Evolutionary conservation across 2,797 vertebrate species (phyloP).

Genomic region (Phataginus tricuspis): DNA sequence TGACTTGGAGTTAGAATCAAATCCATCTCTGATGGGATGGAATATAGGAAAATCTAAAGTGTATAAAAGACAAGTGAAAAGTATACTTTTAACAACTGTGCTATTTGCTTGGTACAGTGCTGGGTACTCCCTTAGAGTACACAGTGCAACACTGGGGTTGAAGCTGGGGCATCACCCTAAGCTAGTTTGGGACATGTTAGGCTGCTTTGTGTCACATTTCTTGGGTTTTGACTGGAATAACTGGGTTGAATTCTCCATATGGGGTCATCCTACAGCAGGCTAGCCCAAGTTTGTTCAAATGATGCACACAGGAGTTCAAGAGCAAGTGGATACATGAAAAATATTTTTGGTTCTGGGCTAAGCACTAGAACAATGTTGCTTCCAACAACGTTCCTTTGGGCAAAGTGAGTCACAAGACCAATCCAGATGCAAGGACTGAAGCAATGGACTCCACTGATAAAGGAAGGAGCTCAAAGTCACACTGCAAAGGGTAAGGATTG

Average conservation of each 20-base stretch:
- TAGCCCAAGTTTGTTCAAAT: neutral
- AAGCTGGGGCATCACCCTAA: neutral
- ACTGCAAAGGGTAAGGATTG: neutral
- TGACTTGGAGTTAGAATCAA: neutral
- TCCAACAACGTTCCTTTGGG: neutral
- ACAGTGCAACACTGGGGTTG: neutral
- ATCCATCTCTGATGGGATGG: neutral
- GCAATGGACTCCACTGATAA: neutral
- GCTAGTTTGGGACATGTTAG: neutral
- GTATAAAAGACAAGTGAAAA: neutral
- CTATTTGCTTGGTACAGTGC: neutral
- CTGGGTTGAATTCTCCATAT: neutral
- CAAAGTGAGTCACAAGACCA: neutral
- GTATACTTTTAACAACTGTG: neutral
- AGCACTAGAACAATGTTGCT: neutral
- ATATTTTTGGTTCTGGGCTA: neutral
- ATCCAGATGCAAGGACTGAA: neutral
- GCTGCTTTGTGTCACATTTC: neutral
- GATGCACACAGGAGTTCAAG: too few relatives aligned
- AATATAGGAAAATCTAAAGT: neutral
- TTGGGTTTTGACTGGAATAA: neutral
- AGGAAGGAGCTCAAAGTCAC: neutral
- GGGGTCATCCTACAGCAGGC: neutral
- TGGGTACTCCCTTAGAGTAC: accelerated
- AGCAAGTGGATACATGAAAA: neutral